Base-by-base conservation (phyloP, 2,797 vertebrate genomes). In the Parotocinclus haroldoi region DNA sequence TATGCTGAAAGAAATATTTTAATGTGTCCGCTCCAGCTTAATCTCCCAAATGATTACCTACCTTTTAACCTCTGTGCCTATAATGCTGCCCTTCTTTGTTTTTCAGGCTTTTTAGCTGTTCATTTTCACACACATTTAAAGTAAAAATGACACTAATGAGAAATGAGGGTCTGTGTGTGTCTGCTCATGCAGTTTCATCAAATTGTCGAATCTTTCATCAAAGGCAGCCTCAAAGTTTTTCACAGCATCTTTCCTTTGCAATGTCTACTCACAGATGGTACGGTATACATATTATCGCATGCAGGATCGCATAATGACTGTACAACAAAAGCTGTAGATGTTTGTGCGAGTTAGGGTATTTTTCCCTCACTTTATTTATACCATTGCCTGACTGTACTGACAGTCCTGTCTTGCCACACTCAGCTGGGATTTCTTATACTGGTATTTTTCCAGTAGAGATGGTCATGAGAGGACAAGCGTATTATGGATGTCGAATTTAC, bases 1-100 rank as follows among this genome's bases (percentile, higher is more conserved):
- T 55, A 57, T 60, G 14, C 51, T 92, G 91, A 91, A 86, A 91
- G 87, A 89, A 88, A 88, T 90, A 89, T 92, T 92, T n/a, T n/a
- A n/a, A n/a, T n/a, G n/a, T 88, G 88, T 42, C 40, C 8, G 40
- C 40, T 42, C 10, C 40, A 42, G 8, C 9, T 1, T 11, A 42
- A 42, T 42, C 10, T 42, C 10, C 40, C 8, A 8, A 42, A 3
- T 42, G 8, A 42, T 9, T 42, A 9, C 40, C 27, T 27, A 27
- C 27, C 27, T 27, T 27, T 5, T 27, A 27, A 42, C 10, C 40
- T 42, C 40, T 42, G 10, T 11, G 10, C 40, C 10, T 42, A 42
- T 9, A 42, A 42, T 5, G 2, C 5, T 61, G 58, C 37, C 18
- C 14, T 65, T 7, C 10, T 42, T 13, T 48, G 13, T 13, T 14